A percentile compares a stretch with the other conserved stretches of the same genome.
Conservation (phyloP, 1,140 invertebrate species). For the Aphelenchoides besseyi region DNA sequence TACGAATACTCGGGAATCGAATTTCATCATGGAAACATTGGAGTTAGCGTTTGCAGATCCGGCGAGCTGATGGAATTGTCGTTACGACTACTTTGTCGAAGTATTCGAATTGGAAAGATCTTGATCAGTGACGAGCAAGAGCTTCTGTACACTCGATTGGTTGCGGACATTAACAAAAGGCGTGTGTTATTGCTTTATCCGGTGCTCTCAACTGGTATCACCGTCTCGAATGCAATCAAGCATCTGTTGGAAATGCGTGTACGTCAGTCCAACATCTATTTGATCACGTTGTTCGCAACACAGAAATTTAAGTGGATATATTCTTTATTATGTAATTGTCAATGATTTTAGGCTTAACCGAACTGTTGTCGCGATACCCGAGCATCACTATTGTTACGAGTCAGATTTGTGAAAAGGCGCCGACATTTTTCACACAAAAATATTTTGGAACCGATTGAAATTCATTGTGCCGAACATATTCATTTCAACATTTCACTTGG, state of each 20-base stretch:
- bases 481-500: no score
- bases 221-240: conserved; percentile 49
- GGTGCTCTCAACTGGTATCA: conserved; percentile 43
- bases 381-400: conserved; percentile 45
- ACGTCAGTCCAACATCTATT: conserved; percentile 46
- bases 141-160: conserved; percentile 95
- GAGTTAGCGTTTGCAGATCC: conserved; percentile 88
- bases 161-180: conserved; percentile 87
- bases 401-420: conserved; percentile 38
- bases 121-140: conserved; percentile 92
- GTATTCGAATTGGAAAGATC: conserved; percentile 83
- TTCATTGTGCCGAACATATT: no score
- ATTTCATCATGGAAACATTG: conserved; percentile 93
- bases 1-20: conserved; percentile 83
- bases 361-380: conserved; percentile 27
- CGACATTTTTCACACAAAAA: conserved; percentile 46
- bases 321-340: conserved; percentile 4
- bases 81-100: conserved; percentile 66
- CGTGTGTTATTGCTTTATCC: conserved; percentile 72
- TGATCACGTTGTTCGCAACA: conserved; percentile 47
- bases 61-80: conserved; percentile 97
- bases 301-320: conserved; percentile 35
- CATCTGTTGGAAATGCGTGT: conserved; percentile 43
- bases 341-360: conserved; percentile 35
- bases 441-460: conserved; percentile 52